A percentile compares a stretch with the other conserved stretches of the same genome.
phyloP scores from a whole-genome alignment of 2,113 vertebrate species.

The Sturnus vulgaris region DNA sequence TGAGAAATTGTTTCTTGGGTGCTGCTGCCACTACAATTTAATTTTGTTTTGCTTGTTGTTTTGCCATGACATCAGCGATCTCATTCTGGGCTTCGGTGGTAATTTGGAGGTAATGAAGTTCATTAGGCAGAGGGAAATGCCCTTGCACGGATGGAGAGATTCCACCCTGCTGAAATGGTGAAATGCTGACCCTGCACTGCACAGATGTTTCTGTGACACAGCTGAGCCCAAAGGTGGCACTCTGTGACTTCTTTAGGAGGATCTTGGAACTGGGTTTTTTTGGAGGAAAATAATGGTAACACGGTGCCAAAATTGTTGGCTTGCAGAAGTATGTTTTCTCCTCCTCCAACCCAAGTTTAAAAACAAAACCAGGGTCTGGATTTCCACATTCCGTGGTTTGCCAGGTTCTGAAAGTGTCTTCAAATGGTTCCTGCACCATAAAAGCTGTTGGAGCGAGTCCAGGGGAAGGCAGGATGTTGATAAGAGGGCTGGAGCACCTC shows the following conservation, averaged over 20 bases:
- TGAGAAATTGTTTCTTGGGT: neutral
- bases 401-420: neutral
- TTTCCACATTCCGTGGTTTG: fast-evolving
- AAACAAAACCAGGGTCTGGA: neutral
- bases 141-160: neutral
- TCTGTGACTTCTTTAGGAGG: neutral
- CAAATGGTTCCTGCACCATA: neutral
- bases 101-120: neutral
- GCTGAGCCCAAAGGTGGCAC: neutral
- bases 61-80: neutral
- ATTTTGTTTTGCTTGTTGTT: neutral
- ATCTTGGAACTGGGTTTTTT: neutral
- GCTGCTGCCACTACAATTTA: neutral
- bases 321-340: neutral
- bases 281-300: neutral
- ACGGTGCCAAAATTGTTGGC: neutral
- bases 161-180: neutral
- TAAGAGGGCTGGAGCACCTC: neutral
- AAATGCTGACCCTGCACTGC: fast-evolving
- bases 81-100: neutral
- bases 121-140: neutral
- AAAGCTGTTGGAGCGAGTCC: neutral
- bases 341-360: neutral
- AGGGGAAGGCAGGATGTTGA: neutral
- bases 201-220: neutral